Conservation (phyloP, 2,797 vertebrate species). For the Sciurus carolinensis region DNA sequence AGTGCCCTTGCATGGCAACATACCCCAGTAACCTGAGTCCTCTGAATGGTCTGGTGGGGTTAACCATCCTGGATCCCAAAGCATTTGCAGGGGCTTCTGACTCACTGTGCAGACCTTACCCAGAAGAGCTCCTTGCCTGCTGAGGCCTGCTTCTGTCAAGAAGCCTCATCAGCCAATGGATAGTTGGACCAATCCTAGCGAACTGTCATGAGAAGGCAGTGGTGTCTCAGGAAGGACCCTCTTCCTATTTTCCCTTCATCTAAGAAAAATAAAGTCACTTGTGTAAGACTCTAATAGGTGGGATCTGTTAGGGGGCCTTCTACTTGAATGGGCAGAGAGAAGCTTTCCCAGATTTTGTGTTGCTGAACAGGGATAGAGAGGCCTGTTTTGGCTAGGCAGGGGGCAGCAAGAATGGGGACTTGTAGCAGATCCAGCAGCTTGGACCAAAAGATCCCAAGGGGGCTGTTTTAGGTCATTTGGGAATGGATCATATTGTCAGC, state of each 20-base stretch:
- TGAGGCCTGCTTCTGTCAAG: not conserved
- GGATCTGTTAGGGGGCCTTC: not conserved
- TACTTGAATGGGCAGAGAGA: not conserved
- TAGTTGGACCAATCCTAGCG: fast-evolving
- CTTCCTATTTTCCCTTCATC: not conserved
- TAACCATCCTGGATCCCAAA: too few relatives aligned
- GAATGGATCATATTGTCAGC: not conserved
- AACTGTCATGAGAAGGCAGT: not conserved
- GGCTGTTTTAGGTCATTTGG: not conserved
- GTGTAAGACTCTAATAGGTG: too few relatives aligned
- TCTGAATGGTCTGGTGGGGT: not conserved
- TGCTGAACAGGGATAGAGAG: not conserved
- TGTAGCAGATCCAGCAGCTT: not conserved
- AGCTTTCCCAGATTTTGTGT: slow-evolving; percentile 23
- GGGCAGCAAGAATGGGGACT: not conserved
- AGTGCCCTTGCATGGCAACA: not conserved
- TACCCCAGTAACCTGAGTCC: not conserved
- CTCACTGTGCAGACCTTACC: not conserved
- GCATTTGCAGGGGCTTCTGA: not conserved
- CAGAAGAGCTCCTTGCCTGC: not conserved
- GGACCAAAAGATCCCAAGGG: not conserved
- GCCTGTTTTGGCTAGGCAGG: not conserved
- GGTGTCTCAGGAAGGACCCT: too few relatives aligned
- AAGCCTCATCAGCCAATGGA: not conserved
- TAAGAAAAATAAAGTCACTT: not conserved